Evolutionary conservation across 37 sponge, comb jelly and placozoan species (phyloP).

Genomic region (Aplysina aerophoba): DNA sequence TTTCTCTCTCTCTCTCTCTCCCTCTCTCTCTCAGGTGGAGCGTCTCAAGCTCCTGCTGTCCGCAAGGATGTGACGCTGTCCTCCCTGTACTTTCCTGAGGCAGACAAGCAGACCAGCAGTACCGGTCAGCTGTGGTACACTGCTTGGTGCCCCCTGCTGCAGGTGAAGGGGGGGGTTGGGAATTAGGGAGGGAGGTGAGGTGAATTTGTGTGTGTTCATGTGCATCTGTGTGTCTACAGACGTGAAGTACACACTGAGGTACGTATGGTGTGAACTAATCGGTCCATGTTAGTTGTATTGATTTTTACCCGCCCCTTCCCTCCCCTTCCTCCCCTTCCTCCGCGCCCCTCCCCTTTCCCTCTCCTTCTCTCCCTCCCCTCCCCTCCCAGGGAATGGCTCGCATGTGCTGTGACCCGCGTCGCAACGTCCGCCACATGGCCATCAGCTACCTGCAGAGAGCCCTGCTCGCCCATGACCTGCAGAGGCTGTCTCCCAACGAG

Average conservation of each 20-base stretch:
- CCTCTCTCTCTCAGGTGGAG: too few relatives aligned
- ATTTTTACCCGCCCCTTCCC: not conserved
- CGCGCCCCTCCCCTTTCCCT: not conserved
- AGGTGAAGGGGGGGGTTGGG: slow-evolving; percentile 37
- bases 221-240: slow-evolving; percentile 11
- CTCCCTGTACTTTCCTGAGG: not conserved
- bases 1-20: too few relatives aligned
- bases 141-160: slow-evolving; percentile 90
- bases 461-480: slow-evolving; percentile 83
- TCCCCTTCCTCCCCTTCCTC: not conserved
- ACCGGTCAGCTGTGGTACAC: slow-evolving; percentile 65
- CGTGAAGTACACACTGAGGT: too few relatives aligned
- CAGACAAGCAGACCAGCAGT: slow-evolving; percentile 3
- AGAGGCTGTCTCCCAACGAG: slow-evolving; percentile 66
- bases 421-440: slow-evolving; percentile 80
- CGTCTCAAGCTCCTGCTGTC: too few relatives aligned
- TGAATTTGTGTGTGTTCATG: slow-evolving; percentile 10
- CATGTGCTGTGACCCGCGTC: slow-evolving; percentile 75
- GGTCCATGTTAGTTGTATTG: too few relatives aligned
- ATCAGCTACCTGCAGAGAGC: slow-evolving; percentile 89
- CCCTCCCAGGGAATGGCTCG: slow-evolving; percentile 79
- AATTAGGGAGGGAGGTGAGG: not conserved
- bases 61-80: too few relatives aligned
- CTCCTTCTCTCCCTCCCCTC: not conserved
- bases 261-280: too few relatives aligned